Evolutionary conservation across 2,888 invertebrate genomes (phyloP), one percentile per base, ranked within the genome.

Genomic region (Drosophila stalkeri): DNA sequence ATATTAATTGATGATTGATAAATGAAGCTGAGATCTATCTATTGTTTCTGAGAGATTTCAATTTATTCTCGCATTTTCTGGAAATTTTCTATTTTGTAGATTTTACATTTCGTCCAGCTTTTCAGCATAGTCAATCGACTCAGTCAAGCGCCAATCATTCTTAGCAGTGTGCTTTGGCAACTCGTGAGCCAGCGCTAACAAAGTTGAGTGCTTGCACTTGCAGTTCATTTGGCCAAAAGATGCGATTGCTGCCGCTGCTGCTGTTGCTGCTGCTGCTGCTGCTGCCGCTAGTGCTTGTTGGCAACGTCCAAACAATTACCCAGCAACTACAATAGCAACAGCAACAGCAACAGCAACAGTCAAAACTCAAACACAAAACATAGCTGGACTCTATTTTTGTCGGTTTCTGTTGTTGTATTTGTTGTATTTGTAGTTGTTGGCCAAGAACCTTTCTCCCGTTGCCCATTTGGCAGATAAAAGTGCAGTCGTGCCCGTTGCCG

Each of bases 141-240:
- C 41, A 20, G 11, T 47, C 27, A 2, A 8, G 14, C 18, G 37
- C 35, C 59, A 56, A 60, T 66, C 23, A 33, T 31, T 49, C 11
- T 31, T 63, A 52, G 35, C 35, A 67, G 77, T 31, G 77, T 72
- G 49, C 41, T 56, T 55, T 46, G 64, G 11, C 56, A 80, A 86
- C 72, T 89, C 86, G 83, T 89, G 86, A 89, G 81, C 44, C 63
- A 72, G 64, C 68, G 65, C 54, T 77, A 71, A 68, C 75, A 64
- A 69, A 70, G 80, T 77, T 73, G 80, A 85, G 71, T 68, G 81
- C 69, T 67, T 72, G 77, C 83, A 82, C 83, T 88, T 84, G 83
- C 86, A 88, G 88, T 86, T 88, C 86, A 86, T 86, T 89, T 84
- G 89, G 66, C 84, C 86, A 80, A 80, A 84, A 81, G 70, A 75